Percentiles rank a stretch among this genome's conserved stretches.
phyloP scores from a whole-genome alignment of 2,797 vertebrate species.

The Triplophysa yarkandensis region DNA sequence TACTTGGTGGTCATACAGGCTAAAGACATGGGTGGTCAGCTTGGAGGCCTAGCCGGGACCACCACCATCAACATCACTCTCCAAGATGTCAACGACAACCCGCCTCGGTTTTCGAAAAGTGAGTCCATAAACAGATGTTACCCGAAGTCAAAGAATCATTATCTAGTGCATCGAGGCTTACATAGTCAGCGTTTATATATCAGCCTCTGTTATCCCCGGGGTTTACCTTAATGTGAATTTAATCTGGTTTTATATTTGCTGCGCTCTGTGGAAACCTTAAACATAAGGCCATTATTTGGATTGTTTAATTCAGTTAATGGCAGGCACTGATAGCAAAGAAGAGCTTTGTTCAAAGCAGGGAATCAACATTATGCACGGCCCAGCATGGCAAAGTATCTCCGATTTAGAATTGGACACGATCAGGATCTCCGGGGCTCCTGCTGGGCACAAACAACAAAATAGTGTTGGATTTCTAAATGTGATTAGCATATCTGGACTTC shows the following conservation, averaged over 20 bases:
- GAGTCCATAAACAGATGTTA: conserved; percentile 59
- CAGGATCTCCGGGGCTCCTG: conserved; percentile 12
- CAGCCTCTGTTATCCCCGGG: conserved; percentile 20
- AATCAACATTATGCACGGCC: conserved; percentile 4
- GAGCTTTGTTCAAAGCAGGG: background rate
- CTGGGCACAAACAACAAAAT: conserved; percentile 44
- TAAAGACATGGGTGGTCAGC: conserved; percentile 94
- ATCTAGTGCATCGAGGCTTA: background rate
- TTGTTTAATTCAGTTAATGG: conserved; percentile 37
- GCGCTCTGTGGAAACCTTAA: conserved; percentile 29
- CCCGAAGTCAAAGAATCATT: background rate
- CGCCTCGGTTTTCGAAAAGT: conserved; percentile 94
- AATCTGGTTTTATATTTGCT: conserved; percentile 30
- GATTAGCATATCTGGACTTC: conserved; percentile 41
- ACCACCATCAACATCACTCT: conserved; percentile 90
- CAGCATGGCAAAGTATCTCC: conserved; percentile 1
- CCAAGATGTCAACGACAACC: conserved; percentile 93
- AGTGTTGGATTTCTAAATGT: conserved; percentile 42
- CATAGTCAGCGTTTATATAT: conserved; percentile 26
- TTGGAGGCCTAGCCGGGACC: conserved; percentile 91
- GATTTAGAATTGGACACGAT: conserved; percentile 22
- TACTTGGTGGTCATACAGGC: conserved; percentile 94
- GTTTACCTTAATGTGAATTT: conserved; percentile 39
- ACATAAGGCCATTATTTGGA: conserved; percentile 33
- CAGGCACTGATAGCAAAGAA: background rate